These are phyloP conservation scores for Lepidotrigona ventralis DNA, from an alignment of 1,140 invertebrate species.

Conservation along the genomic window DNA sequence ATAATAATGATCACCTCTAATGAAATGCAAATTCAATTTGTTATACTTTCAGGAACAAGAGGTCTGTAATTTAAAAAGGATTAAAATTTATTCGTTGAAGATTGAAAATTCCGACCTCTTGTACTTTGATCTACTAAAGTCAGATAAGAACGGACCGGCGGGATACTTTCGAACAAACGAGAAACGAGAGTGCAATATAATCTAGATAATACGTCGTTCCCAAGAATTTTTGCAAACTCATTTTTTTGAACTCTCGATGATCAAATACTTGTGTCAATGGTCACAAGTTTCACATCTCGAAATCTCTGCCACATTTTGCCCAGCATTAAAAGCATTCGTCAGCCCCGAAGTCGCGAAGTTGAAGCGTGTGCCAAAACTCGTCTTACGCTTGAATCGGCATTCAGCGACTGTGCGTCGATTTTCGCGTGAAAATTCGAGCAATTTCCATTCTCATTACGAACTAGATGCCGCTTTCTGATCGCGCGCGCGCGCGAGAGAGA, in stretches of 20 bases:
- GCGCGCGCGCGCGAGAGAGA: too few relatives aligned
- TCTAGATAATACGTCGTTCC: too few relatives aligned
- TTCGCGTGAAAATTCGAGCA: background rate
- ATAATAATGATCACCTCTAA: too few relatives aligned
- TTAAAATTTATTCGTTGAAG: background rate
- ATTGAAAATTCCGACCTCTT: background rate
- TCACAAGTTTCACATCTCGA: background rate
- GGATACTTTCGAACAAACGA: too few relatives aligned
- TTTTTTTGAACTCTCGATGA: background rate
- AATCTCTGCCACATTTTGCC: background rate
- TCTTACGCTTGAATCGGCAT: too few relatives aligned
- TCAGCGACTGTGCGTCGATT: background rate
- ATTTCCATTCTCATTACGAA: slow-evolving; percentile 16
- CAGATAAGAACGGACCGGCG: background rate
- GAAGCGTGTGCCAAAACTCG: too few relatives aligned
- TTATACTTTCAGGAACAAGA: too few relatives aligned
- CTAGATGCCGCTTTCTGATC: too few relatives aligned
- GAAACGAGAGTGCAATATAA: too few relatives aligned
- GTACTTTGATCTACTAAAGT: background rate
- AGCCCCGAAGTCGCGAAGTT: too few relatives aligned
- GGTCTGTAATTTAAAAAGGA: background rate
- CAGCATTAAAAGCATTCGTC: background rate
- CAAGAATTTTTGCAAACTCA: too few relatives aligned
- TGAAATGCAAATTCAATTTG: too few relatives aligned
- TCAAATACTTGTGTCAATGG: background rate